Percentiles rank a stretch among this genome's conserved stretches.
Conservation (phyloP, 2,797 vertebrate species). For the Acanthurus leucopareius region DNA sequence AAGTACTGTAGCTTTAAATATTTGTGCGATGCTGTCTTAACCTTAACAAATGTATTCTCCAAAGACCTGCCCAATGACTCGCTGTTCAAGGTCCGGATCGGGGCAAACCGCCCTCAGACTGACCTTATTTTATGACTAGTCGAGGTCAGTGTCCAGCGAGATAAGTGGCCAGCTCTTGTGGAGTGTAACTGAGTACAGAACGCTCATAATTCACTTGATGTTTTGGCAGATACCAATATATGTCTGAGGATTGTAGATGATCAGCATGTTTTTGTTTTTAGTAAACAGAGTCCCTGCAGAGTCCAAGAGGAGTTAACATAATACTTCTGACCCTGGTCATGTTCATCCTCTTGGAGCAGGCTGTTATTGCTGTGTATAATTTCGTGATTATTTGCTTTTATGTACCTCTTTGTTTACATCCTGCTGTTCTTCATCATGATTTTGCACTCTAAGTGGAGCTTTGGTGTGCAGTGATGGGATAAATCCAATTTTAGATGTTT, state of each 20-base stretch:
- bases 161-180: slow-evolving; percentile 53
- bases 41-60: slow-evolving; percentile 68
- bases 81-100: slow-evolving; percentile 31
- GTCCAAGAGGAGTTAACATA: slow-evolving; percentile 36
- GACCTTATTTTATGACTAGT: slow-evolving; percentile 58
- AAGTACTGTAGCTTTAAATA: slow-evolving; percentile 69
- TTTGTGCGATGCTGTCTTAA: slow-evolving; percentile 64
- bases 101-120: slow-evolving; percentile 41
- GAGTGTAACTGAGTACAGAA: slow-evolving; percentile 28
- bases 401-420: slow-evolving; percentile 43
- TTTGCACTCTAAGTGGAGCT: slow-evolving; percentile 21
- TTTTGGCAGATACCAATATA: slow-evolving; percentile 65
- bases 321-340: slow-evolving; percentile 51
- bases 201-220: slow-evolving; percentile 59
- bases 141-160: slow-evolving; percentile 63
- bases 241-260: slow-evolving; percentile 44
- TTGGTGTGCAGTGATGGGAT: background rate
- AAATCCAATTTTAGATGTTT: slow-evolving; percentile 10
- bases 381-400: slow-evolving; percentile 26
- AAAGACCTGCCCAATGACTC: slow-evolving; percentile 30
- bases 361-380: background rate
- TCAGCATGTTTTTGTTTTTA: slow-evolving; percentile 64
- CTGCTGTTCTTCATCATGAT: slow-evolving; percentile 16
- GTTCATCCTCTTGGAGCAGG: slow-evolving; percentile 19
- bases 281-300: slow-evolving; percentile 54